phyloP scores from a whole-genome alignment of 2,797 vertebrate species.

The Thripadectes ignobilis region DNA sequence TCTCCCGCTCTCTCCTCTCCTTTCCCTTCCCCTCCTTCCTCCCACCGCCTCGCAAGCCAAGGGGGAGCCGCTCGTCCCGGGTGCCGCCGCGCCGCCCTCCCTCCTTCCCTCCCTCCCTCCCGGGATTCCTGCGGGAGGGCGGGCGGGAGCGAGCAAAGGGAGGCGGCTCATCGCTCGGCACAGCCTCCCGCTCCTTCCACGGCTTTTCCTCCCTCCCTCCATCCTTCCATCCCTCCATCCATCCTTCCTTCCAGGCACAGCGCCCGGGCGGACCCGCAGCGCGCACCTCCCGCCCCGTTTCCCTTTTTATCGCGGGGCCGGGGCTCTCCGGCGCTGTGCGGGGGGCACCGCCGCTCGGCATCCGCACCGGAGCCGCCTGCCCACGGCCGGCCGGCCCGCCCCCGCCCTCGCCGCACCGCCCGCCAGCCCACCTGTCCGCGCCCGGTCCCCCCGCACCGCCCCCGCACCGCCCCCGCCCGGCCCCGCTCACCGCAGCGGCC shows the following conservation, averaged over 20 bases:
- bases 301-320: constrained; percentile 34
- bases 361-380: background rate
- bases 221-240: background rate
- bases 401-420: background rate
- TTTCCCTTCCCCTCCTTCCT: background rate
- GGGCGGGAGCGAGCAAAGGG: background rate
- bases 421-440: constrained; percentile 51
- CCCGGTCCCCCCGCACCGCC: background rate
- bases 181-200: background rate
- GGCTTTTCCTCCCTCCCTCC: background rate
- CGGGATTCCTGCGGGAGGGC: constrained; percentile 38
- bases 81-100: background rate
- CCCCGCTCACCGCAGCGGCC: background rate
- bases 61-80: background rate
- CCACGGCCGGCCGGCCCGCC: background rate
- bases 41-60: background rate
- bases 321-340: background rate
- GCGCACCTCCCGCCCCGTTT: background rate
- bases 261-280: background rate
- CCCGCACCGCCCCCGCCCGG: background rate
- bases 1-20: background rate
- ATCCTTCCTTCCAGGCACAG: background rate
- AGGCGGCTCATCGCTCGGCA: background rate
- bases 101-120: background rate
- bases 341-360: background rate